Conservation (phyloP, 2,888 invertebrate species). For the Protodeltote pygarga region DNA sequence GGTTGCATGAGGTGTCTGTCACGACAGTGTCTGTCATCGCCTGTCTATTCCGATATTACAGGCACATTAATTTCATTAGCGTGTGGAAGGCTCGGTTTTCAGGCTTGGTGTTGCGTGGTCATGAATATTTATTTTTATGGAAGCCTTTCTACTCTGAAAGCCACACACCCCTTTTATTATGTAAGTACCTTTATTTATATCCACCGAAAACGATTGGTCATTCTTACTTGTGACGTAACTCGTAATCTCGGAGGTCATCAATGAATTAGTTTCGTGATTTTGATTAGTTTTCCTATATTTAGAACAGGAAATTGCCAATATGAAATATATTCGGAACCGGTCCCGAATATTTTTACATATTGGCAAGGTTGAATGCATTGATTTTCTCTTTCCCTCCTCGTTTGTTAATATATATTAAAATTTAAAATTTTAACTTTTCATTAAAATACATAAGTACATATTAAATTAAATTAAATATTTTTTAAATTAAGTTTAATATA, state of each 20-base stretch:
- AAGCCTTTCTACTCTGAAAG: conserved; percentile 63
- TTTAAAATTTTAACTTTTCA: no score
- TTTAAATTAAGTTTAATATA: no score
- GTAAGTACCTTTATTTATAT: conserved; percentile 59
- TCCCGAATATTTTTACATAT: no score
- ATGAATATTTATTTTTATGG: conserved; percentile 75
- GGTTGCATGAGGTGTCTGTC: conserved; percentile 30
- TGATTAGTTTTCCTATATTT: no score
- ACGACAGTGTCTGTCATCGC: conserved; percentile 42
- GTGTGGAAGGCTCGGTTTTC: conserved; percentile 71
- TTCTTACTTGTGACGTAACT: conserved; percentile 40
- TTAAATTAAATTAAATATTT: no score
- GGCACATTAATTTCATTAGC: conserved; percentile 62
- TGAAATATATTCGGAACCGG: no score
- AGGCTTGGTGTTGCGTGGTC: conserved; percentile 76
- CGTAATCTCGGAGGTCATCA: conserved; percentile 46
- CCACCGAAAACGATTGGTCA: conserved; percentile 55
- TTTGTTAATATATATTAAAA: no score
- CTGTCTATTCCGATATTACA: conserved; percentile 37
- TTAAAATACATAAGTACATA: no score
- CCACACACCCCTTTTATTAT: conserved; percentile 55
- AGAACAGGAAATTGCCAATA: no score
- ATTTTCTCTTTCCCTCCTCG: no score
- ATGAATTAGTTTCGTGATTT: no score
- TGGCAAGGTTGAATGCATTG: no score